Base-by-base conservation (phyloP, 2,888 invertebrate species). In the Cotesia congregata region DNA sequence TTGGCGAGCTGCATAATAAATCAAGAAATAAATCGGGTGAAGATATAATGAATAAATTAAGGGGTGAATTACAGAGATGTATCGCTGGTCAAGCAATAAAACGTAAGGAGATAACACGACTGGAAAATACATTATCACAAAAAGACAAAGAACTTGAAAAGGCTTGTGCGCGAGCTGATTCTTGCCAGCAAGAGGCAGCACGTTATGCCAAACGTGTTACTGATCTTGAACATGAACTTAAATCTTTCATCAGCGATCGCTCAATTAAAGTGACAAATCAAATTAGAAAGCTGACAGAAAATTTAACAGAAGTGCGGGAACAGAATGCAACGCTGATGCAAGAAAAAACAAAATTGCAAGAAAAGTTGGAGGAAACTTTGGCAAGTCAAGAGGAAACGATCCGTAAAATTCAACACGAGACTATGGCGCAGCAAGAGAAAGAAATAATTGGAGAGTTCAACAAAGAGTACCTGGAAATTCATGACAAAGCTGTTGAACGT, bases 91-190 rank as follows among this genome's bases (percentile, higher is more conserved):
- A 91, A 64, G 90, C 90, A 74, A 83, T 84, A 1, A 91, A 91
- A 80, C 87, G 91, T n/a, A 91, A 91, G 77, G 91, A 92, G 81
- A 91, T 92, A 61, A 90, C 89, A n/a, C 88, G 88, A 64, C 81
- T 92, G 38, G 90, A 91, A 77, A 88, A 90, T 80, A 85, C 83
- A 50, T 78, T 90, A 3, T 81, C 85, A 0, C 87, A 88, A 74
- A 89, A 86, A 78, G 90, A 91, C 78, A 82, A 90, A 59, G 89
- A 90, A 69, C 76, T 87, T 4, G 82, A 84, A 1, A 86, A 88
- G 78, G 86, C 87, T n/a, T 77, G 81, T 68, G 78, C 74, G 41
- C 74, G 82, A 41, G 81, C 82, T 4, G 83, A 87, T 12, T 82
- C 83, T n/a, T 85, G 84, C 77, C 84, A 81, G 12, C 85, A 85